phyloP scores from a whole-genome alignment of 1,140 invertebrate genomes.

The Eubasilissa regina region DNA sequence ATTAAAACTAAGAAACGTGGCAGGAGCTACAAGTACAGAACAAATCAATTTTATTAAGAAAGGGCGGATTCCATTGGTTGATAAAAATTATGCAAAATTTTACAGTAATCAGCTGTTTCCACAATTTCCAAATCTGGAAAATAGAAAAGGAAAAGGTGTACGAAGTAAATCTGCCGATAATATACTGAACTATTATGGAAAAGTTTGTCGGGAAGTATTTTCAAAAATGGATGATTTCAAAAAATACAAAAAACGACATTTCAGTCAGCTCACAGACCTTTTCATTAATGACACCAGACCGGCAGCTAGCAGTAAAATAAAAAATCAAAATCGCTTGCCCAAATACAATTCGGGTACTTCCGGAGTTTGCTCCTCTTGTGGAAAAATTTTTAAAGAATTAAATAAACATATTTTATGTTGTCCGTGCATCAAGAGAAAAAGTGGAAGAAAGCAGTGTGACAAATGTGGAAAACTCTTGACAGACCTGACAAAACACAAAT shows the following conservation, averaged over 20 bases:
- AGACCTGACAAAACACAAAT: slow-evolving; percentile 34
- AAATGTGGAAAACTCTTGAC: slow-evolving; percentile 34
- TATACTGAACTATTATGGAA: slow-evolving; percentile 10
- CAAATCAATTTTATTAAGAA: background rate
- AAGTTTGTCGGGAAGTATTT: slow-evolving; percentile 33
- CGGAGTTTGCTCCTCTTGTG: slow-evolving; percentile 34
- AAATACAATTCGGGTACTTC: slow-evolving; percentile 10
- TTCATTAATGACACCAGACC: slow-evolving; percentile 17
- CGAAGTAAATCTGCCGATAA: slow-evolving; percentile 27
- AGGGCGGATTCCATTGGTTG: background rate
- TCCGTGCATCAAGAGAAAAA: slow-evolving; percentile 11
- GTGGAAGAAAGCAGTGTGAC: slow-evolving; percentile 30
- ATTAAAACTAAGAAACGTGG: background rate
- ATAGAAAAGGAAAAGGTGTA: slow-evolving; percentile 4
- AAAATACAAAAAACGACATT: slow-evolving; percentile 22
- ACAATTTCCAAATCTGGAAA: background rate
- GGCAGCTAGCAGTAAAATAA: background rate
- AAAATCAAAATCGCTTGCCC: background rate
- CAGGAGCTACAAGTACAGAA: background rate
- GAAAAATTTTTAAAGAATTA: slow-evolving; percentile 21
- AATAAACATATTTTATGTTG: slow-evolving; percentile 31
- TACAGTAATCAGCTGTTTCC: background rate
- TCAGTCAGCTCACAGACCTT: slow-evolving; percentile 29
- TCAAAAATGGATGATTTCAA: slow-evolving; percentile 23
- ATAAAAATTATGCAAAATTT: slow-evolving; percentile 12